Percentiles rank a stretch among this genome's conserved stretches.
Conservation (phyloP, 1,140 invertebrate species). For the Hestina assimilis region DNA sequence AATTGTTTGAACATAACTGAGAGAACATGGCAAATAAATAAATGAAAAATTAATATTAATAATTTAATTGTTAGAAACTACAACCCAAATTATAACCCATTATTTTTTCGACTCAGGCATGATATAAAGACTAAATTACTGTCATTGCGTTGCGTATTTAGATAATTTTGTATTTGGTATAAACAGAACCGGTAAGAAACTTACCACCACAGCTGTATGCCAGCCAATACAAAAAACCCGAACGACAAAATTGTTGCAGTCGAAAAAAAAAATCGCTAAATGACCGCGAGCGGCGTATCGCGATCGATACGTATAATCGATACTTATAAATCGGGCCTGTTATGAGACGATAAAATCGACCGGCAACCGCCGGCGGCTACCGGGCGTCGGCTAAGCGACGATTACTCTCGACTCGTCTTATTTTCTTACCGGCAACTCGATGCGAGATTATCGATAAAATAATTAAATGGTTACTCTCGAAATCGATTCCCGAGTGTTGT, state of each 20-base stretch:
- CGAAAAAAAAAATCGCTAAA: constrained; percentile 40
- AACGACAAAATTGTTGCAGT: constrained; percentile 36
- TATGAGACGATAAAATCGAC: constrained; percentile 55
- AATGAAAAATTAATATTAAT: too few relatives aligned
- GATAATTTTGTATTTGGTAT: too few relatives aligned
- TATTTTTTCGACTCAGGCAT: too few relatives aligned
- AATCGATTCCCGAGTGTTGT: constrained; percentile 77
- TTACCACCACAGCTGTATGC: neutral
- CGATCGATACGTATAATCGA: constrained; percentile 74
- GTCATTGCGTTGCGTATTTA: too few relatives aligned
- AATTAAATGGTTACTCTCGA: constrained; percentile 78
- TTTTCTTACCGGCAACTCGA: constrained; percentile 52
- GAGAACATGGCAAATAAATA: too few relatives aligned
- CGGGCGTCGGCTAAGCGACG: constrained; percentile 72
- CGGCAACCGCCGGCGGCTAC: constrained; percentile 64
- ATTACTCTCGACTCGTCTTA: constrained; percentile 67
- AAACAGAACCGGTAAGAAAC: too few relatives aligned
- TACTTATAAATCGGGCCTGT: constrained; percentile 75
- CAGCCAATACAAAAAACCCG: neutral
- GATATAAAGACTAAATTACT: too few relatives aligned
- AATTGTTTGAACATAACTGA: too few relatives aligned
- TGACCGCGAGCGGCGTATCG: constrained; percentile 42
- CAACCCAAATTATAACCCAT: too few relatives aligned
- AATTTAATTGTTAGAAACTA: too few relatives aligned
- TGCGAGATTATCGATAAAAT: constrained; percentile 77